phyloP scores from a whole-genome alignment of 1,140 invertebrate species.

The Melipona quadrifasciata region DNA sequence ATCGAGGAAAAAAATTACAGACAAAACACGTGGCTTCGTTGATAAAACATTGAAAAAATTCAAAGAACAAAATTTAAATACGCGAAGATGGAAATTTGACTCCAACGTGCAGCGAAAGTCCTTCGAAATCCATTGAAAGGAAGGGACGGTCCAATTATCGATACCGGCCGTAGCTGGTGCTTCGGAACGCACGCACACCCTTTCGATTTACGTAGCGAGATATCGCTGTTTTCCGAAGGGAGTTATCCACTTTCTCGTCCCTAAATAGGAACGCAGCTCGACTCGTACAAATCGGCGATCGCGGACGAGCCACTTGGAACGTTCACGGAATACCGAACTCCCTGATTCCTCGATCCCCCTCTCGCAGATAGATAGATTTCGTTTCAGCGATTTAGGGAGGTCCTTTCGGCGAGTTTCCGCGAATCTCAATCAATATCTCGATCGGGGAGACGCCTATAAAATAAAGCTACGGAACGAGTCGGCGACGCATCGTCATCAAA shows the following conservation, averaged over 20 bases:
- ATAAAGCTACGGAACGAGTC: constrained; percentile 69
- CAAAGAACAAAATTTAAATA: too few relatives aligned
- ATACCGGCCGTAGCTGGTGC: not conserved
- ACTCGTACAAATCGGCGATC: constrained; percentile 46
- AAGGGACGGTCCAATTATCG: too few relatives aligned
- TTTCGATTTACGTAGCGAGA: not conserved
- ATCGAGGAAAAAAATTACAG: not conserved
- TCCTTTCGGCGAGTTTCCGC: constrained; percentile 36
- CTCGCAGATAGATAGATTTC: constrained; percentile 14
- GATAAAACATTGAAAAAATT: not conserved
- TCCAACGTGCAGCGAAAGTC: too few relatives aligned
- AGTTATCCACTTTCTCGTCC: constrained; percentile 10
- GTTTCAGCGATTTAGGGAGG: constrained; percentile 44
- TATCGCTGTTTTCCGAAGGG: constrained; percentile 27
- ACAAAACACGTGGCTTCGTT: not conserved
- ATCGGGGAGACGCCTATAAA: constrained; percentile 66
- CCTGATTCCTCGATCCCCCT: not conserved
- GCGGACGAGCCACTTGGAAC: constrained; percentile 33
- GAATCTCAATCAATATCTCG: constrained; percentile 69
- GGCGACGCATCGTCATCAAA: constrained; percentile 73
- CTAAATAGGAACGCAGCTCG: constrained; percentile 4
- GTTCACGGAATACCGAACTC: constrained; percentile 43
- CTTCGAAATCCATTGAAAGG: too few relatives aligned
- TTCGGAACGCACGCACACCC: not conserved
- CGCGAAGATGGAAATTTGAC: too few relatives aligned